These are phyloP conservation scores for Pantherophis alleghaniensis DNA, from an alignment of 2,797 vertebrate species.

Conservation along the genomic window DNA sequence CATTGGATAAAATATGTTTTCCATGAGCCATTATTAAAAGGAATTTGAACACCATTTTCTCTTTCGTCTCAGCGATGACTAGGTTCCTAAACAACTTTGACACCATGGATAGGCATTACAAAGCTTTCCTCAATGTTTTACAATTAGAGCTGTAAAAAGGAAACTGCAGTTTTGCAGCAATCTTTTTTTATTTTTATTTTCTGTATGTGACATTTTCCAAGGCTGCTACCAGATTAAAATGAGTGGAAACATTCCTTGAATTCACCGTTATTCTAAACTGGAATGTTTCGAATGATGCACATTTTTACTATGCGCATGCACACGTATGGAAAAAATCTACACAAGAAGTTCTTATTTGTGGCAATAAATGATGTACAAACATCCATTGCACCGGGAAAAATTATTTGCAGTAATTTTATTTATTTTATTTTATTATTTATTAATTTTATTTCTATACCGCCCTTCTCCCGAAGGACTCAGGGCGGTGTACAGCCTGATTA, in stretches of 20 bases:
- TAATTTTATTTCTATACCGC: no score
- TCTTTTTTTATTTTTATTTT: constrained; percentile 3
- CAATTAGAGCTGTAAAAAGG: constrained; percentile 42
- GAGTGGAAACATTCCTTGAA: neutral
- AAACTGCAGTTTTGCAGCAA: constrained; percentile 42
- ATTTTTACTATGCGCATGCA: neutral
- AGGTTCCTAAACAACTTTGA: constrained; percentile 46
- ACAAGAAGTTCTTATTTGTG: neutral
- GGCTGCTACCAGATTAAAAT: constrained; percentile 36
- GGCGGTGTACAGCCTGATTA: no score
- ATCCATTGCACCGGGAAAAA: neutral
- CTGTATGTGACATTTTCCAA: constrained; percentile 6
- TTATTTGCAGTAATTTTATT: neutral
- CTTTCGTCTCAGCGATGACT: constrained; percentile 11
- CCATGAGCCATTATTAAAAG: constrained; percentile 57
- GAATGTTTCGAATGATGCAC: neutral
- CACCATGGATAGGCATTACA: constrained; percentile 43
- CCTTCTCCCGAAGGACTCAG: no score
- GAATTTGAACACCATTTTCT: neutral
- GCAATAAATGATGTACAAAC: neutral
- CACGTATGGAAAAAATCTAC: neutral
- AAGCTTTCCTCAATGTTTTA: constrained; percentile 29
- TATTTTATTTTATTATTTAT: no score
- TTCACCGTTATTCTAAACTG: neutral
- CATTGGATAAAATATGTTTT: constrained; percentile 47